Evolutionary conservation across 1,140 invertebrate genomes (phyloP).

Genomic region (Zaprionus camerounensis): DNA sequence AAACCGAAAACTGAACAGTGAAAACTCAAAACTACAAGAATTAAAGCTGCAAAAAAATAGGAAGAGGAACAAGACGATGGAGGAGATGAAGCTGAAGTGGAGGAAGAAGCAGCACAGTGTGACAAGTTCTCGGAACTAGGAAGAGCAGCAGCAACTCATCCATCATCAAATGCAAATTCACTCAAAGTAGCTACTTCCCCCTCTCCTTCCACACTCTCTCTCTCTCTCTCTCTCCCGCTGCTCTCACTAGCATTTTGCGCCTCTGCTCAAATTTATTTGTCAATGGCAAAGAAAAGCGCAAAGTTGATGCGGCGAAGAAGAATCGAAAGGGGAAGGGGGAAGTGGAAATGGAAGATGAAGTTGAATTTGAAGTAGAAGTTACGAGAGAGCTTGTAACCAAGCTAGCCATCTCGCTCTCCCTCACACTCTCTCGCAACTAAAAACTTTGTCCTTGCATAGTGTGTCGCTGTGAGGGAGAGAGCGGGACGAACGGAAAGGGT

Average conservation of each 20-base stretch:
- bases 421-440: conserved; percentile 9
- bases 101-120: conserved; percentile 1
- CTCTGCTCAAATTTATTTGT: conserved; percentile 66
- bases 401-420: conserved; percentile 39
- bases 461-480: background rate
- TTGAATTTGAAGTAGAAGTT: conserved; percentile 36
- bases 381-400: conserved; percentile 36
- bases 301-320: conserved; percentile 38
- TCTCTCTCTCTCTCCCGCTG: too few relatives aligned
- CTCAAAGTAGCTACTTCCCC: conserved; percentile 13
- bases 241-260: background rate
- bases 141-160: conserved; percentile 33
- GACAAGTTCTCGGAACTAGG: conserved; percentile 26
- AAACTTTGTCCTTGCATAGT: conserved; percentile 46
- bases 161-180: conserved; percentile 71
- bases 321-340: background rate
- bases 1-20: background rate
- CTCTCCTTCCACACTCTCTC: background rate
- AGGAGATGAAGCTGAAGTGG: background rate
- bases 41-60: conserved; percentile 1
- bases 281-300: conserved; percentile 77
- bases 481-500: background rate
- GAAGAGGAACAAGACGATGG: background rate
- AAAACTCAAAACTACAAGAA: conserved; percentile 11
- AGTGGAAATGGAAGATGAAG: conserved; percentile 30